These are phyloP conservation scores for Cosmopolites sordidus DNA, from an alignment of 2,888 invertebrate genomes.

Conservation along the genomic window DNA sequence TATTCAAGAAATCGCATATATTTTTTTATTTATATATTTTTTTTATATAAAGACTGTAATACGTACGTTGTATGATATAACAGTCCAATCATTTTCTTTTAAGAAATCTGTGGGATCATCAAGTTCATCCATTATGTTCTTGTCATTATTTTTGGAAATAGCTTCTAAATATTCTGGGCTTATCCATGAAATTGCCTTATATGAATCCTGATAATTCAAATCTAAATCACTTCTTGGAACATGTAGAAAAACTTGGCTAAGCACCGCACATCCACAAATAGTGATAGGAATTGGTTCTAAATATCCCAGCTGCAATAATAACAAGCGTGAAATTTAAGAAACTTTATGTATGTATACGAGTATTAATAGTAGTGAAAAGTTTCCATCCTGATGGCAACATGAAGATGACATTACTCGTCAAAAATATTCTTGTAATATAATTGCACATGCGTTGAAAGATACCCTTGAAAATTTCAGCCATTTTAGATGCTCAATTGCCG, in stretches of 20 bases:
- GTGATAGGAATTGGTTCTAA: conserved; percentile 53
- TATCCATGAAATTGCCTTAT: conserved; percentile 29
- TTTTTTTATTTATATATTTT: too few relatives aligned
- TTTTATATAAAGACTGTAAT: too few relatives aligned
- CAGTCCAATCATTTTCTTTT: conserved; percentile 30
- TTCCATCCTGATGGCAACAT: too few relatives aligned
- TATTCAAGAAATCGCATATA: too few relatives aligned
- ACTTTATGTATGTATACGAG: too few relatives aligned
- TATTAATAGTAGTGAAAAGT: too few relatives aligned
- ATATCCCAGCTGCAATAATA: conserved; percentile 53
- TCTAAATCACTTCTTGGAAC: conserved; percentile 48
- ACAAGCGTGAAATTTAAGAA: too few relatives aligned
- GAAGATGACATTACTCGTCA: too few relatives aligned
- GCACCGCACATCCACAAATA: conserved; percentile 56
- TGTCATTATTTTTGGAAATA: conserved; percentile 9
- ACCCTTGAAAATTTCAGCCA: too few relatives aligned
- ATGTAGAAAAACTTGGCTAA: conserved; percentile 56
- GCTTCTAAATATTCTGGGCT: conserved; percentile 25
- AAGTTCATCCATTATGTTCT: conserved; percentile 9
- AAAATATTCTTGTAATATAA: too few relatives aligned
- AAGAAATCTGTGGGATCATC: conserved; percentile 21
- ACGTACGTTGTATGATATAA: conserved; percentile 27
- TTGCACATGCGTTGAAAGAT: too few relatives aligned
- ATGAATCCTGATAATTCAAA: conserved; percentile 33
- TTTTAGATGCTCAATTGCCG: too few relatives aligned